Evolutionary conservation across 35 echinoderm and acorn worm species (phyloP).

Genomic region (Eucidaris tribuloides): DNA sequence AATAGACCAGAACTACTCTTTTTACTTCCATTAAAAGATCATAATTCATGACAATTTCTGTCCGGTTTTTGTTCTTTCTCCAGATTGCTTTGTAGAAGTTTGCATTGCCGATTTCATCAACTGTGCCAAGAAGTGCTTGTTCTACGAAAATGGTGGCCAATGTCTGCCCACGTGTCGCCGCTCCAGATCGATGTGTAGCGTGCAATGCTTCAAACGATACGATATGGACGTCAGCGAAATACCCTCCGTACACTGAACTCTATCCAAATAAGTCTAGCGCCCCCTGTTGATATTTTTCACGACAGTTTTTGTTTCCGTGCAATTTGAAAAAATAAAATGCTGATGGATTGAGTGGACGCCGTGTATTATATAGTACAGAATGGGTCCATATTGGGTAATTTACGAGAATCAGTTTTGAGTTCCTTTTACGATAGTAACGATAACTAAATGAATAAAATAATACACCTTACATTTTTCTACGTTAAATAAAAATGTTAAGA

Average conservation of each 20-base stretch:
- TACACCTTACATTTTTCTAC: no score
- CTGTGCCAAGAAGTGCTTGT: conserved; percentile 28
- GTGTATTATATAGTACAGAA: no score
- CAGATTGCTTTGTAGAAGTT: conserved; percentile 20
- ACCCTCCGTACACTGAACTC: background rate
- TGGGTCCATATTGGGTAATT: no score
- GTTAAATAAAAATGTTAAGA: no score
- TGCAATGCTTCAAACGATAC: conserved; percentile 22
- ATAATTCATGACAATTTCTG: background rate
- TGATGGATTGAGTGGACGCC: no score
- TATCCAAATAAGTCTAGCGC: no score
- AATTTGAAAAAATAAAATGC: no score
- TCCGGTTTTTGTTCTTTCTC: background rate
- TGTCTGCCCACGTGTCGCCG: conserved; percentile 19
- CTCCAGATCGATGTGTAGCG: background rate
- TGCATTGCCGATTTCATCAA: conserved; percentile 21
- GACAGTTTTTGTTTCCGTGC: no score
- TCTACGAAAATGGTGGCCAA: background rate
- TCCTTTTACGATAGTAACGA: no score
- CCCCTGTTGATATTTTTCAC: no score
- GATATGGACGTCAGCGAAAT: background rate
- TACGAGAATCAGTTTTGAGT: no score
- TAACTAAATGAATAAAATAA: no score
- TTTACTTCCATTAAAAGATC: background rate
- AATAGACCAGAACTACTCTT: background rate